Evolutionary conservation across 2,797 vertebrate genomes (phyloP).

Genomic region (Poeciliopsis turneri): DNA sequence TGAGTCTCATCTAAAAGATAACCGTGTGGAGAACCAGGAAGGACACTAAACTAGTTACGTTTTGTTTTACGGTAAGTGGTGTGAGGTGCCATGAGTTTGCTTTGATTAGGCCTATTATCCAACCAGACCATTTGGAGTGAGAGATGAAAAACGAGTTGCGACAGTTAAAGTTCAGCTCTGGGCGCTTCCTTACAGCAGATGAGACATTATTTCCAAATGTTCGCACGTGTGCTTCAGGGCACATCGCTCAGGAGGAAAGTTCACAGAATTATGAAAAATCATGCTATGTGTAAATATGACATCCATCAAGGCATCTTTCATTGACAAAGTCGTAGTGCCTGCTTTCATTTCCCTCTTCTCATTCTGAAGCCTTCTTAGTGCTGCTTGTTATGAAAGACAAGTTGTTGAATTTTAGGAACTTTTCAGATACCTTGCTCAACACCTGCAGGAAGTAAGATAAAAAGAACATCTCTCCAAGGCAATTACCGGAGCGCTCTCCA

Average conservation of each 20-base stretch:
- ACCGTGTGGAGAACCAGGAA: not conserved
- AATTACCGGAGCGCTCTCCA: conserved; percentile 64
- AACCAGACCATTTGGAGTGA: not conserved
- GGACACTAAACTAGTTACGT: not conserved
- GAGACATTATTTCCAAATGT: conserved; percentile 6
- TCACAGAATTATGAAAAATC: conserved; percentile 1
- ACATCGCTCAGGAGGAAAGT: conserved; percentile 12
- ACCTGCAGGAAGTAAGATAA: conserved; percentile 66
- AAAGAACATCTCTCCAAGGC: conserved; percentile 50
- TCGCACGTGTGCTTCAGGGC: conserved; percentile 15
- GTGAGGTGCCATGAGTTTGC: not conserved
- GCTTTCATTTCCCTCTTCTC: conserved; percentile 22
- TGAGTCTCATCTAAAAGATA: not conserved
- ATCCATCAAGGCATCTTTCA: conserved; percentile 28
- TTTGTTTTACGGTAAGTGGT: not conserved
- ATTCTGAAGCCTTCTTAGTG: conserved; percentile 17
- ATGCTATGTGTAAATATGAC: conserved; percentile 27
- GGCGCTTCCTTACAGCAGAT: not conserved
- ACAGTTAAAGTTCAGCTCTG: not conserved
- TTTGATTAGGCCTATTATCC: not conserved
- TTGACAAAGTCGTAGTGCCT: conserved; percentile 16
- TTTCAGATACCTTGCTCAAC: conserved; percentile 43
- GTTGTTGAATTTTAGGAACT: conserved; percentile 37
- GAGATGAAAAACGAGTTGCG: not conserved
- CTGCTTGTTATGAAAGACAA: conserved; percentile 32